Percentiles rank a stretch among this genome's conserved stretches.
Evolutionary conservation across 2,888 invertebrate genomes (phyloP).

Genomic region (Chaetoderma sp.): DNA sequence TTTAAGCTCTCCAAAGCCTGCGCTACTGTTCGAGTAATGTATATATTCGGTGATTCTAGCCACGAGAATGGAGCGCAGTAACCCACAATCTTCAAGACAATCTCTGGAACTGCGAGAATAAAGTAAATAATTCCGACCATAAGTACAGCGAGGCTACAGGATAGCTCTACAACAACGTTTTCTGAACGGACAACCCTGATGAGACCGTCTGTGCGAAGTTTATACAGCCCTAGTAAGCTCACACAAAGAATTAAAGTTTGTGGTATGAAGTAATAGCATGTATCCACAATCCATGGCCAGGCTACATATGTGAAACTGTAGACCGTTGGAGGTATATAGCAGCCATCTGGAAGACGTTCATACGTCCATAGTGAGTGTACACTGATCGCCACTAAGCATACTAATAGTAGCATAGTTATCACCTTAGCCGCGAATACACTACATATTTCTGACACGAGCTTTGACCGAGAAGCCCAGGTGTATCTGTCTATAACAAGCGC

Average conservation of each 20-base stretch:
- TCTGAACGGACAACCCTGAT: too few species aligned
- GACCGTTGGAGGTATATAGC: neutral
- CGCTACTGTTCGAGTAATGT: too few species aligned
- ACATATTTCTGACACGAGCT: constrained; percentile 17
- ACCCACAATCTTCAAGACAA: neutral
- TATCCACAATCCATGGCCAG: constrained; percentile 33
- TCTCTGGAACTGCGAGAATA: neutral
- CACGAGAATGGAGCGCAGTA: neutral
- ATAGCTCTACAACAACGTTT: too few species aligned
- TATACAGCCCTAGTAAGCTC: constrained; percentile 9
- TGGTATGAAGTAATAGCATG: constrained; percentile 29
- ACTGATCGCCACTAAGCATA: constrained; percentile 22
- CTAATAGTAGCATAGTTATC: constrained; percentile 11
- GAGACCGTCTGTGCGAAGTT: neutral
- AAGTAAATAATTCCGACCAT: neutral
- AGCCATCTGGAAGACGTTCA: constrained; percentile 12
- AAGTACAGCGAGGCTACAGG: too few species aligned
- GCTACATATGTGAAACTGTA: constrained; percentile 24
- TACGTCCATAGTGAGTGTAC: constrained; percentile 37
- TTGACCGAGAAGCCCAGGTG: constrained; percentile 12
- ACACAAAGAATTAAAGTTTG: constrained; percentile 16
- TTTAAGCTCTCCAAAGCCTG: too few species aligned
- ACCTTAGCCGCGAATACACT: constrained; percentile 30
- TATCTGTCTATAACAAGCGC: constrained; percentile 30
- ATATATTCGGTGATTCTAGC: too few species aligned